Conservation (phyloP, 1,140 invertebrate genomes). For the Copidosoma floridanum region DNA sequence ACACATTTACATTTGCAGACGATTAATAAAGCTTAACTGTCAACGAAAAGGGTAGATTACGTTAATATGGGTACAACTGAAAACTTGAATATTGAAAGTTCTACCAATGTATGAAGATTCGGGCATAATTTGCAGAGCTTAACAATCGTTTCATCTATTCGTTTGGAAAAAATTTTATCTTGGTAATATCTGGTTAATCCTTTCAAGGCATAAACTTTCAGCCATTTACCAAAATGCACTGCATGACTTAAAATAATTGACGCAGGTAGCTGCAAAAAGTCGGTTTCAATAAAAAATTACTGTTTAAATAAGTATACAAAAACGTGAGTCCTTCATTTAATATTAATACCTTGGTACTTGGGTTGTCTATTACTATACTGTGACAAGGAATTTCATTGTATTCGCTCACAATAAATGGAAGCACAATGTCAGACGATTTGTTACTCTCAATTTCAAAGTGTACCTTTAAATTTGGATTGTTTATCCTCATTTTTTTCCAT, state of each 20-base stretch:
- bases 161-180: constrained; percentile 58
- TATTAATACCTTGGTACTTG: constrained; percentile 59
- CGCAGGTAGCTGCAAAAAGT: constrained; percentile 36
- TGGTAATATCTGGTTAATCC: constrained; percentile 59
- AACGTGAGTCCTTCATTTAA: no score
- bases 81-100: constrained; percentile 30
- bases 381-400: constrained; percentile 65
- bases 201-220: constrained; percentile 60
- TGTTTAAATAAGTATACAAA: no score
- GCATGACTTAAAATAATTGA: constrained; percentile 41
- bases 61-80: no score
- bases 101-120: constrained; percentile 62
- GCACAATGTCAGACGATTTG: constrained; percentile 53
- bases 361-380: constrained; percentile 67
- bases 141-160: constrained; percentile 61
- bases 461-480: constrained; percentile 60
- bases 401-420: constrained; percentile 52
- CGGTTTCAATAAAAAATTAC: no score
- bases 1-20: no score
- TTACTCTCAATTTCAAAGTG: constrained; percentile 62
- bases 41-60: no score
- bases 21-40: no score
- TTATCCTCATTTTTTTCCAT: constrained; percentile 59
- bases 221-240: constrained; percentile 40
- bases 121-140: constrained; percentile 60